A percentile compares a stretch with the other conserved stretches of the same genome.
Evolutionary conservation across 2,113 vertebrate species (phyloP).

Genomic region (Glaucomys volans): DNA sequence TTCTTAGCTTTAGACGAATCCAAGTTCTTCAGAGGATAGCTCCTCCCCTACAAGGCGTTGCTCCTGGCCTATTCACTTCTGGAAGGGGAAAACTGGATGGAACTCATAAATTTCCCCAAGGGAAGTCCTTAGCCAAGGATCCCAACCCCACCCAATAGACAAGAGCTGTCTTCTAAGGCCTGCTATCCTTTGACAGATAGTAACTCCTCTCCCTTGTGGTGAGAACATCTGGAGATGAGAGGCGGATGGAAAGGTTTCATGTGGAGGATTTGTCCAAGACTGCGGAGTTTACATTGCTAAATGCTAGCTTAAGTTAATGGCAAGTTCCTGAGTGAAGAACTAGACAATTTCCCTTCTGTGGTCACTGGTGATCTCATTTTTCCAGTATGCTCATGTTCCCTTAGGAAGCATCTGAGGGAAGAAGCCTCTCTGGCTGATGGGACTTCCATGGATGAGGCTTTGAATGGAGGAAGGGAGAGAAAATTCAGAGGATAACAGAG

Average conservation of each 20-base stretch:
- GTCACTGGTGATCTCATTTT: slow-evolving; percentile 83
- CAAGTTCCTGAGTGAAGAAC: slow-evolving; percentile 72
- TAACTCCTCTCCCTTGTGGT: slow-evolving; percentile 39
- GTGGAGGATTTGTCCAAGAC: slow-evolving; percentile 80
- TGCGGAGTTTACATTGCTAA: slow-evolving; percentile 48
- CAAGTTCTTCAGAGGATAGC: slow-evolving; percentile 42
- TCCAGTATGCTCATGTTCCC: slow-evolving; percentile 77
- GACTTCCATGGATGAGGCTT: background rate
- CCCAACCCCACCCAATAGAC: slow-evolving; percentile 61
- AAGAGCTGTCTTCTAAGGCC: slow-evolving; percentile 41
- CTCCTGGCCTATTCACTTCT: slow-evolving; percentile 46
- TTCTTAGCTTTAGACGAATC: slow-evolving; percentile 66
- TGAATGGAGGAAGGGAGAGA: background rate
- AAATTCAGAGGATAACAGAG: slow-evolving; percentile 78
- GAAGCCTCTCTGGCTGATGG: slow-evolving; percentile 67
- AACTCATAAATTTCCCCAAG: slow-evolving; percentile 65
- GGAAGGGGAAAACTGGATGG: slow-evolving; percentile 65
- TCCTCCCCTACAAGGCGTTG: slow-evolving; percentile 58
- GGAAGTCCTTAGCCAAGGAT: slow-evolving; percentile 53
- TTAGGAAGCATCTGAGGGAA: slow-evolving; percentile 54
- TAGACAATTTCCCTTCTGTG: slow-evolving; percentile 75
- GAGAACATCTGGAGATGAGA: slow-evolving; percentile 68
- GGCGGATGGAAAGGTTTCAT: slow-evolving; percentile 53
- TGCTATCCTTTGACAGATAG: slow-evolving; percentile 59
- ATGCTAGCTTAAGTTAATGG: slow-evolving; percentile 77